These are phyloP conservation scores for Triplophysa dalaica DNA, from an alignment of 2,113 vertebrate species.

Conservation along the genomic window DNA sequence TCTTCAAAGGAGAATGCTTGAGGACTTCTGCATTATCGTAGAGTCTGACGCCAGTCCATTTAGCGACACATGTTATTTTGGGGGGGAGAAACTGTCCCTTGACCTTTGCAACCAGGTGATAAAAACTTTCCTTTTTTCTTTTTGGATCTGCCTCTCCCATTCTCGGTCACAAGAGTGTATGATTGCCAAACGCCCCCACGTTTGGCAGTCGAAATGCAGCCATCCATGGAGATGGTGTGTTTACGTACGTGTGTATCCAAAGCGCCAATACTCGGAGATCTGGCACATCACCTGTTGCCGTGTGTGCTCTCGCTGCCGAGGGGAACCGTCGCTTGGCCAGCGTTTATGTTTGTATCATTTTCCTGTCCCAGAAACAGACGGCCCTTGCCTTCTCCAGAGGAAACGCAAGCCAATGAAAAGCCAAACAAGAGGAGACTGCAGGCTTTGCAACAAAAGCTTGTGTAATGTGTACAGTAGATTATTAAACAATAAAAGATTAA, in stretches of 20 bases:
- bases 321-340: constrained; percentile 59
- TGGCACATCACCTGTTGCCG: constrained; percentile 51
- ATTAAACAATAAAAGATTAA: too few species aligned
- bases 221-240: constrained; percentile 64
- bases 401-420: constrained; percentile 35
- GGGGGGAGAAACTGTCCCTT: constrained; percentile 59
- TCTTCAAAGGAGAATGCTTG: constrained; percentile 40
- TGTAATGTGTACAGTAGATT: not conserved
- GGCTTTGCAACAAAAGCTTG: constrained; percentile 36
- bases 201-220: constrained; percentile 71
- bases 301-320: constrained; percentile 30
- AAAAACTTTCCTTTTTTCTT: constrained; percentile 67
- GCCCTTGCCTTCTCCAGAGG: constrained; percentile 50
- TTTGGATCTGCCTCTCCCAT: constrained; percentile 60
- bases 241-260: constrained; percentile 49
- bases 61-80: constrained; percentile 7
- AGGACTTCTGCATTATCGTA: constrained; percentile 19
- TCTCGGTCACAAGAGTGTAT: constrained; percentile 4
- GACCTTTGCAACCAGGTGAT: constrained; percentile 72
- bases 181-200: constrained; percentile 57
- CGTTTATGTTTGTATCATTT: constrained; percentile 51
- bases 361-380: constrained; percentile 48
- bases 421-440: constrained; percentile 37
- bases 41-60: constrained; percentile 30
- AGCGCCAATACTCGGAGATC: constrained; percentile 29